Base-by-base conservation (phyloP, 2,888 invertebrate genomes). In the Cephus sareptanus region DNA sequence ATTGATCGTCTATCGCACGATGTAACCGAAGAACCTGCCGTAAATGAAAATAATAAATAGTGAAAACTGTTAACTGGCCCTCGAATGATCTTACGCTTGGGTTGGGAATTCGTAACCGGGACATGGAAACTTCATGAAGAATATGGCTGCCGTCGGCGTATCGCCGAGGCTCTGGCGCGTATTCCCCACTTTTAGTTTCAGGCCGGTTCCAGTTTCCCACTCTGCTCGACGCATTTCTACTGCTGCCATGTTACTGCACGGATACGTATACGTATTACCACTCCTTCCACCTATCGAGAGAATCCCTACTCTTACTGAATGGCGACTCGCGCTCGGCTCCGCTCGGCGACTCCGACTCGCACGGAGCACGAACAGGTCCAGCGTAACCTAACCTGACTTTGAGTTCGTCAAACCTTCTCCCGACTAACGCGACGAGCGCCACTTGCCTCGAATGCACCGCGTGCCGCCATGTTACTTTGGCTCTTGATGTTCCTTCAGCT, bases 81-180 rank as follows among this genome's bases (percentile, higher is more conserved):
- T 23, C 56, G 56, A 9, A 56, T 2, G 56, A 23, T 23, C 56
- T 56, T 56, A 56, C 23, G 9, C 9, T 23, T 56, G 56, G 9
- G 6, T 9, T 56, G 23, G 56, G 56, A 23, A 56, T 56, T 56
- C 23, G 23, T 23, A 9, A 56, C 15, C 23, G 40, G 15, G 23
- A 40, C 40, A 2, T 40, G 23, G 40, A 40, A 40, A 40, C 40
- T 40, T 40, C 40, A 6, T 23, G 23, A 71, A 69, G 40, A 76
- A 33, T 78, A 88, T 88, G 88, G 88, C 88, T 82, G 88, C 87
- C 88, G 87, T 85, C 87, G 87, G 87, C 85, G 86, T n/a, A 40
- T 31, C 71, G 71, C 71, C 12, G 3, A 31, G 31, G 13, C 31
- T 23, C 9, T 23, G 56, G 23, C 56, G 56, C 23, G 56, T 23